These are phyloP conservation scores for Petrocephalus zakoni DNA, from an alignment of 2,113 vertebrate species.

Conservation along the genomic window DNA sequence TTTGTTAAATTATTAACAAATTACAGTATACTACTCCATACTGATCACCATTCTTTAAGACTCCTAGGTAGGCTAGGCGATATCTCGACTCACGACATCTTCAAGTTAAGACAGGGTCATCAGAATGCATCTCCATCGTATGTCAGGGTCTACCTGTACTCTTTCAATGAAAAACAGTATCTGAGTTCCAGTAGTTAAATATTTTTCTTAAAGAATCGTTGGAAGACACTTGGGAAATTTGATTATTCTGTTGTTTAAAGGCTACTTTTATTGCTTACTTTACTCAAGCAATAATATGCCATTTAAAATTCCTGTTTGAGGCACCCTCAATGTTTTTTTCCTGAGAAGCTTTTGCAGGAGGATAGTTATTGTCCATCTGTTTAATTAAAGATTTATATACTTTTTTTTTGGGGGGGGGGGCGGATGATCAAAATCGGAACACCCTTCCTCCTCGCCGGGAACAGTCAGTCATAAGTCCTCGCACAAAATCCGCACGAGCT, in stretches of 20 bases:
- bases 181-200: not conserved
- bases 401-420: not conserved
- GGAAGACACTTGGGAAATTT: not conserved
- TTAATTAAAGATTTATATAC: not conserved
- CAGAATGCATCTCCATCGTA: too few relatives aligned
- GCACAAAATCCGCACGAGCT: slow-evolving; percentile 38
- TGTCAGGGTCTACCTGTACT: too few relatives aligned
- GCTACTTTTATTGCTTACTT: not conserved
- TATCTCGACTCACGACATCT: too few relatives aligned
- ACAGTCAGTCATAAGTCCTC: slow-evolving; percentile 2
- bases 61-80: too few relatives aligned
- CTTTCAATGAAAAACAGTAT: not conserved
- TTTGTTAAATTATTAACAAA: too few relatives aligned
- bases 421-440: too few relatives aligned
- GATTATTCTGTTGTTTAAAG: not conserved
- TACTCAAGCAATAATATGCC: not conserved
- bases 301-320: not conserved
- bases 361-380: not conserved
- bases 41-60: too few relatives aligned
- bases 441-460: not conserved
- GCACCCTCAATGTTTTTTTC: not conserved
- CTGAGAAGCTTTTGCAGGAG: not conserved
- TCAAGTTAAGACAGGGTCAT: too few relatives aligned
- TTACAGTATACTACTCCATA: too few relatives aligned
- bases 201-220: not conserved